A percentile compares a stretch with the other conserved stretches of the same genome.
phyloP scores from a whole-genome alignment of 2,113 vertebrate species.

The Neotragus moschatus region DNA sequence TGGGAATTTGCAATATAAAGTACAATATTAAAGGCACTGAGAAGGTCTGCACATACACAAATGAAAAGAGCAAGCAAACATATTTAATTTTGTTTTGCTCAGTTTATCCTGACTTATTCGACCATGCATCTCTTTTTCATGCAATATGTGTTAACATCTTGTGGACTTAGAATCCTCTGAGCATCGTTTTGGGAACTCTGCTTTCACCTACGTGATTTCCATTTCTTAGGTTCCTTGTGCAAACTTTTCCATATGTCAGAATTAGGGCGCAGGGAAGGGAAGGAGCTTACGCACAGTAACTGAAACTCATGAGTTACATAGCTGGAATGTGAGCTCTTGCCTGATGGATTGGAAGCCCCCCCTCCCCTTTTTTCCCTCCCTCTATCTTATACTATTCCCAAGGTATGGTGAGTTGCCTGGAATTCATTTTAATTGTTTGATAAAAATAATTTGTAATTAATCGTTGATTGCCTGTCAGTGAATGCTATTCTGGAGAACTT shows the following conservation, averaged over 20 bases:
- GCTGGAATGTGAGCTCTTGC: constrained; percentile 27
- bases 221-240: background rate
- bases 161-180: background rate
- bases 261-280: background rate
- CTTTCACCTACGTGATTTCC: constrained; percentile 8
- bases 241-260: constrained; percentile 42
- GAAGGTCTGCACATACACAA: background rate
- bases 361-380: background rate
- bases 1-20: background rate
- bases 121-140: background rate
- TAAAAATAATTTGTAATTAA: constrained; percentile 68
- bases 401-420: background rate
- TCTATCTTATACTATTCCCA: background rate
- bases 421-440: constrained; percentile 57
- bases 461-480: constrained; percentile 40
- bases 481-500: background rate
- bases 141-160: constrained; percentile 8
- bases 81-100: background rate
- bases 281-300: background rate
- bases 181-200: constrained; percentile 1
- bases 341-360: background rate
- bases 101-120: background rate
- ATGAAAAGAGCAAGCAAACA: background rate
- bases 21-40: background rate
- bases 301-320: background rate